phyloP scores from a whole-genome alignment of 1,140 invertebrate species.

The Drosophila tani region DNA sequence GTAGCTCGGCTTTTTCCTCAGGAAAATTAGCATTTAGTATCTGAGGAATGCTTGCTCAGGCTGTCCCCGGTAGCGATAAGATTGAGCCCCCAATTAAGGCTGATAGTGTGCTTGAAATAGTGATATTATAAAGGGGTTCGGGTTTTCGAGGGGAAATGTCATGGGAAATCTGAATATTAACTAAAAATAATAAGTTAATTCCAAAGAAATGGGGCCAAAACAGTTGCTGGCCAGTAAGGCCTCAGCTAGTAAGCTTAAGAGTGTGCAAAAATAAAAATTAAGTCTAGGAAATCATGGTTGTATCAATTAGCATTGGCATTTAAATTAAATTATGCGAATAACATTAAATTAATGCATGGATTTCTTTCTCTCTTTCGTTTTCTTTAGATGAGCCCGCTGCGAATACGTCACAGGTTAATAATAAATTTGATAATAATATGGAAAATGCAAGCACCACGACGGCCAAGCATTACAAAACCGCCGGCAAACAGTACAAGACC shows the following conservation, averaged over 20 bases:
- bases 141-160: background rate
- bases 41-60: background rate
- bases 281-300: conserved; percentile 10
- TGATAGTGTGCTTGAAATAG: conserved; percentile 24
- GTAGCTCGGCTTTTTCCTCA: background rate
- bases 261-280: conserved; percentile 6
- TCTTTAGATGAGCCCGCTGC: conserved; percentile 70
- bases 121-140: background rate
- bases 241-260: background rate
- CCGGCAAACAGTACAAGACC: conserved; percentile 66
- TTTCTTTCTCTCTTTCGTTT: conserved; percentile 16
- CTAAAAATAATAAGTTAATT: conserved; percentile 11
- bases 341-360: conserved; percentile 12
- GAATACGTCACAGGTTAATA: conserved; percentile 59
- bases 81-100: conserved; percentile 32
- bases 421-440: conserved; percentile 79
- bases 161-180: conserved; percentile 25
- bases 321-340: conserved; percentile 30
- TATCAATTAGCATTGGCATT: conserved; percentile 37
- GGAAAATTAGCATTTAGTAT: conserved; percentile 20
- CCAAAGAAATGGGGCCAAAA: background rate
- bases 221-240: background rate
- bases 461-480: conserved; percentile 69
- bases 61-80: conserved; percentile 10
- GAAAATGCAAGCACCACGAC: conserved; percentile 78